Percentiles rank a stretch among this genome's conserved stretches.
Evolutionary conservation across 2,888 invertebrate genomes (phyloP).

Genomic region (Melanchra persicariae): DNA sequence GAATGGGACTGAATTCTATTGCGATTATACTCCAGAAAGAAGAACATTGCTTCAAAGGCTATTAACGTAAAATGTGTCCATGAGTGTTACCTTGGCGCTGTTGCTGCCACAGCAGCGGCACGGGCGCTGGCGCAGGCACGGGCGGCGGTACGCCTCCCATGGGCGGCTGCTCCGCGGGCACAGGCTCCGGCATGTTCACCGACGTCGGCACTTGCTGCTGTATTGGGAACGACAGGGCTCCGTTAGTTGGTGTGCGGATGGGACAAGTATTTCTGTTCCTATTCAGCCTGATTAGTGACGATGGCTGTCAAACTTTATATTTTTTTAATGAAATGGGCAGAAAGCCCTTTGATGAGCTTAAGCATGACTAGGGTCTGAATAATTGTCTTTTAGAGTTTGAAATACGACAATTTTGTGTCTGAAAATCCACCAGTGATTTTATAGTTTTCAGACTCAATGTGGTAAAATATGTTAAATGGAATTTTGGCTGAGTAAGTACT

Average conservation of each 20-base stretch:
- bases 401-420: no score
- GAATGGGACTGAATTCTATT: no score
- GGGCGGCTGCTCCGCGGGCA: constrained; percentile 59
- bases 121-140: constrained; percentile 80
- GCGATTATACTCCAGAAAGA: no score
- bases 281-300: constrained; percentile 5
- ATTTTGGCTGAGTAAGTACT: no score
- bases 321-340: background rate
- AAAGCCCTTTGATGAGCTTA: constrained; percentile 4
- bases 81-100: constrained; percentile 82
- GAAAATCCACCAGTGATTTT: background rate
- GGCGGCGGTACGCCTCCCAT: constrained; percentile 67
- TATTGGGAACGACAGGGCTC: constrained; percentile 28
- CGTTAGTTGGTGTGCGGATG: constrained; percentile 1
- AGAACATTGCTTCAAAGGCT: no score
- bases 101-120: constrained; percentile 87
- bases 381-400: background rate
- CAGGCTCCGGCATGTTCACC: constrained; percentile 53
- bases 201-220: constrained; percentile 48
- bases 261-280: background rate
- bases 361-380: background rate
- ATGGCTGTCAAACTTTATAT: background rate
- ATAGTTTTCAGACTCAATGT: no score
- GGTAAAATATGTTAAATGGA: no score
- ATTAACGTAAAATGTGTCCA: background rate